phyloP scores from a whole-genome alignment of 1,140 invertebrate species.

The Drosophila chauvacae region DNA sequence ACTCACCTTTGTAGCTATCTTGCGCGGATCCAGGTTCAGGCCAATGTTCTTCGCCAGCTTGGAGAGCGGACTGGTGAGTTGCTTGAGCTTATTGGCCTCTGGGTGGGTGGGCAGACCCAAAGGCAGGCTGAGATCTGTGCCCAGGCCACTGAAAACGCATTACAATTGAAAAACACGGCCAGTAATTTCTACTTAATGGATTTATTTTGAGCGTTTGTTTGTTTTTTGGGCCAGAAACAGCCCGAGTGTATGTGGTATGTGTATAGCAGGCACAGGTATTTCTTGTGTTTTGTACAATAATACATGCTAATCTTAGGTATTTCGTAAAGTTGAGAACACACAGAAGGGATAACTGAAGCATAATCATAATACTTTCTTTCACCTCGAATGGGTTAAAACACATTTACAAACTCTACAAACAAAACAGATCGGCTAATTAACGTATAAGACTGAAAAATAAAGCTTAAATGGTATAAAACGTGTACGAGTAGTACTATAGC shows the following conservation, averaged over 20 bases:
- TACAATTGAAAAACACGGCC: slow-evolving; percentile 37
- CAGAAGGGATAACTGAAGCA: slow-evolving; percentile 25
- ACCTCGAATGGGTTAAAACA: slow-evolving; percentile 27
- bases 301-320: slow-evolving; percentile 61
- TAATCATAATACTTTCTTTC: slow-evolving; percentile 53
- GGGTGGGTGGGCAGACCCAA: slow-evolving; percentile 86
- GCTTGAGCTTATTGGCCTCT: slow-evolving; percentile 86
- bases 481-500: neutral
- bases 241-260: slow-evolving; percentile 33
- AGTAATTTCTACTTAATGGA: slow-evolving; percentile 24
- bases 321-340: slow-evolving; percentile 34
- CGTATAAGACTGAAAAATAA: slow-evolving; percentile 22
- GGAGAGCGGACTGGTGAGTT: slow-evolving; percentile 89
- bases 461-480: slow-evolving; percentile 29
- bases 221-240: slow-evolving; percentile 20
- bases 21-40: slow-evolving; percentile 92
- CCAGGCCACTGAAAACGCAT: slow-evolving; percentile 46
- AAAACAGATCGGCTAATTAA: slow-evolving; percentile 52
- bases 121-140: slow-evolving; percentile 86
- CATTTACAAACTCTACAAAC: slow-evolving; percentile 41
- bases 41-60: slow-evolving; percentile 93
- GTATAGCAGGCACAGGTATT: slow-evolving; percentile 52
- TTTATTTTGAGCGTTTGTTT: slow-evolving; percentile 70
- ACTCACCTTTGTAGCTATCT: slow-evolving; percentile 86
- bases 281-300: slow-evolving; percentile 43